Percentiles rank a stretch among this genome's conserved stretches.
Evolutionary conservation across 2,113 vertebrate species (phyloP).

Genomic region (Rhinoptilus africanus): DNA sequence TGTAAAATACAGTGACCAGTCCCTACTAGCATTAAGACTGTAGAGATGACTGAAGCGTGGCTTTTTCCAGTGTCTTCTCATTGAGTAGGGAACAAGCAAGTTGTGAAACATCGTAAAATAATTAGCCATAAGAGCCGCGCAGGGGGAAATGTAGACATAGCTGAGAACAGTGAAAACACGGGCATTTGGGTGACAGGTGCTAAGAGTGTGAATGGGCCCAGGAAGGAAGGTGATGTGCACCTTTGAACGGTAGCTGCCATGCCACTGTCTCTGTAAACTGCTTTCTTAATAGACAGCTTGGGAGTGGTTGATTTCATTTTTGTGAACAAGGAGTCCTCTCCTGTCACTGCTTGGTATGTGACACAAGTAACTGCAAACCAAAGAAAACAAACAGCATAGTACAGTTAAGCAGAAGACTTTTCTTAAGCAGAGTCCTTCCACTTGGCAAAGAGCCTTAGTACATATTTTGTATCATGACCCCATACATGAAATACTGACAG

Average conservation of each 20-base stretch:
- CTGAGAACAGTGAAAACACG: background rate
- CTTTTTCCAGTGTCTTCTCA: background rate
- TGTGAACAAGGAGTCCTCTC: background rate
- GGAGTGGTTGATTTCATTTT: background rate
- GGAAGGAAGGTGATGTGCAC: background rate
- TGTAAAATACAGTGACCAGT: background rate
- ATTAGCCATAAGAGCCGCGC: background rate
- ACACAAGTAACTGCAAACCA: background rate
- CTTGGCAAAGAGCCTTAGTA: background rate
- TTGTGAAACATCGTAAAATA: background rate
- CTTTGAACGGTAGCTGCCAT: background rate
- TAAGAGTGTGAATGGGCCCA: background rate
- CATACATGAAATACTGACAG: background rate
- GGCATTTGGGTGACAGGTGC: too few relatives aligned
- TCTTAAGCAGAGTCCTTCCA: background rate
- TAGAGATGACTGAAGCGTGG: background rate
- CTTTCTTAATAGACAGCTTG: background rate
- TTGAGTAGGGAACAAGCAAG: background rate
- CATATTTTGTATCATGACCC: background rate
- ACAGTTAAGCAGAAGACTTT: background rate
- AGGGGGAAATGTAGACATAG: background rate
- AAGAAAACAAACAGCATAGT: background rate
- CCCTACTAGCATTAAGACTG: background rate
- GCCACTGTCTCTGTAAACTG: background rate
- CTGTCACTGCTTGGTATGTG: background rate